Percentiles rank a stretch among this genome's conserved stretches.
phyloP scores from a whole-genome alignment of 2,888 invertebrate genomes.

The Busseola fusca region DNA sequence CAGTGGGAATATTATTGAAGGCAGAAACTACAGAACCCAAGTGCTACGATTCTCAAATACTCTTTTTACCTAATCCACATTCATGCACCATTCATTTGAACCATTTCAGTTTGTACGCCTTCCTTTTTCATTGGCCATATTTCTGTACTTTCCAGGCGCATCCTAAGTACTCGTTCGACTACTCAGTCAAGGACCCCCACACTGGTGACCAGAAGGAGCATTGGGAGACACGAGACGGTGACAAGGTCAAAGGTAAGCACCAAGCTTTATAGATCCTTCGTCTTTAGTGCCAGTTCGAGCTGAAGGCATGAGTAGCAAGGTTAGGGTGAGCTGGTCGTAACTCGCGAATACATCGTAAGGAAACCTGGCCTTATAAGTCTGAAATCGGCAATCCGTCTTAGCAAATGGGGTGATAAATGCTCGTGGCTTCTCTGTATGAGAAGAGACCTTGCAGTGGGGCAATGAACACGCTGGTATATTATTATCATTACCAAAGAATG shows the following conservation, averaged over 20 bases:
- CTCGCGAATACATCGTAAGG: neutral
- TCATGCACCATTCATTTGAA: neutral
- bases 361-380: too few relatives aligned
- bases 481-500: too few relatives aligned
- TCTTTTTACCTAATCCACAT: neutral
- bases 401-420: too few relatives aligned
- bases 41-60: neutral
- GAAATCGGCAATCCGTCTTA: too few relatives aligned
- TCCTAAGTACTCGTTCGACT: conserved; percentile 89
- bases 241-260: conserved; percentile 88
- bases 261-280: neutral
- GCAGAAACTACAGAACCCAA: neutral
- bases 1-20: too few relatives aligned
- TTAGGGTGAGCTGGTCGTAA: neutral
- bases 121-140: neutral
- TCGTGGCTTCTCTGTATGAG: too few relatives aligned
- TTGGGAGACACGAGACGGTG: conserved; percentile 90
- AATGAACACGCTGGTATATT: too few relatives aligned
- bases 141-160: conserved; percentile 81
- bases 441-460: too few relatives aligned
- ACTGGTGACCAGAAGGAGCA: conserved; percentile 90
- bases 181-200: conserved; percentile 89
- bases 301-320: neutral
- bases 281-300: neutral
- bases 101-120: too few relatives aligned